Percentiles rank a stretch among this genome's conserved stretches.
phyloP scores from a whole-genome alignment of 2,888 invertebrate genomes.

The Hoplodrina blanda region DNA sequence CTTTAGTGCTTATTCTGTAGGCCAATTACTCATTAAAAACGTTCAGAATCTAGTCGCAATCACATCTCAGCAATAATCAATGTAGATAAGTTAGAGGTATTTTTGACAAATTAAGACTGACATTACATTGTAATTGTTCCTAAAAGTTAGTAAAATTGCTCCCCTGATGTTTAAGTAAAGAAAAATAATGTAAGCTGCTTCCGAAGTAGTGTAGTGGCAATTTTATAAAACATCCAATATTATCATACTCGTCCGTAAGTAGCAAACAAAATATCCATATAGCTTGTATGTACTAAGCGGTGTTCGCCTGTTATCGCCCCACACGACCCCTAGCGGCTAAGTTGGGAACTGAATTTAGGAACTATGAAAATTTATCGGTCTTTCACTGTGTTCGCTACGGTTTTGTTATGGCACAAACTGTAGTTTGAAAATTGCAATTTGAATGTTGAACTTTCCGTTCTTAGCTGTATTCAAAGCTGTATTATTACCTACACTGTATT shows the following conservation, averaged over 20 bases:
- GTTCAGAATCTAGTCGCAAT: too few relatives aligned
- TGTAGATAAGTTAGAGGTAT: too few relatives aligned
- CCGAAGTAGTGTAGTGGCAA: slow-evolving; percentile 15
- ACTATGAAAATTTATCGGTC: slow-evolving; percentile 73
- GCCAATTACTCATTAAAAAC: too few relatives aligned
- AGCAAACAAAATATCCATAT: slow-evolving; percentile 48
- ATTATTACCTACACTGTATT: slow-evolving; percentile 23
- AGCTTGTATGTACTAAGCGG: slow-evolving; percentile 20
- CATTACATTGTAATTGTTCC: too few relatives aligned
- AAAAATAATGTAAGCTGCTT: slow-evolving; percentile 17
- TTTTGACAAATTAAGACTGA: too few relatives aligned
- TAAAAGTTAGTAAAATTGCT: too few relatives aligned
- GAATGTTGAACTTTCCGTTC: slow-evolving; percentile 51
- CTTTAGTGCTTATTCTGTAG: too few relatives aligned
- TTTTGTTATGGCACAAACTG: slow-evolving; percentile 53
- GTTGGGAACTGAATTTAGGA: slow-evolving; percentile 73
- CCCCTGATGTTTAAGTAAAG: neutral
- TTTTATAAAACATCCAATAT: slow-evolving; percentile 54
- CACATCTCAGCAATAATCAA: too few relatives aligned
- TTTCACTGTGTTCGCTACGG: slow-evolving; percentile 41
- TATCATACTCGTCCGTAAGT: slow-evolving; percentile 49
- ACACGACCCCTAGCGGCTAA: slow-evolving; percentile 61
- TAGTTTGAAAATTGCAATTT: slow-evolving; percentile 58
- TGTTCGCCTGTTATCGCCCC: slow-evolving; percentile 49
- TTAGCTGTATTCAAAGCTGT: slow-evolving; percentile 21